Conservation (phyloP, 2,113 vertebrate genomes). For the Centropristis striata region DNA sequence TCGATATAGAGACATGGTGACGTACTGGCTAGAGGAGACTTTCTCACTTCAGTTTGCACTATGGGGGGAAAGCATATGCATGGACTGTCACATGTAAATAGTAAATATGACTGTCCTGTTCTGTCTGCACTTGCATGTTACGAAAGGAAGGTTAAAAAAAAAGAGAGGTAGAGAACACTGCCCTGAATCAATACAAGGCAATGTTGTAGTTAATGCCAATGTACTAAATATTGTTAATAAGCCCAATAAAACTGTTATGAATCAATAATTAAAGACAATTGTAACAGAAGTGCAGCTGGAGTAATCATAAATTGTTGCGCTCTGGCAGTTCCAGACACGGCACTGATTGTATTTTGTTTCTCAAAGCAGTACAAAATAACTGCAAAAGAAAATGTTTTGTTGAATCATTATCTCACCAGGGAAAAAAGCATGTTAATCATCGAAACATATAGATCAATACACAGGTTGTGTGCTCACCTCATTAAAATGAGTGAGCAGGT, state of each 20-base stretch:
- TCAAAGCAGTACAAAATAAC: not conserved
- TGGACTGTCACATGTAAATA: not conserved
- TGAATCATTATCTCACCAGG: not conserved
- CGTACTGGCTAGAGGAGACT: not conserved
- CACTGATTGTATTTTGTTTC: not conserved
- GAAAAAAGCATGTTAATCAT: constrained; percentile 6
- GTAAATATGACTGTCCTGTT: not conserved
- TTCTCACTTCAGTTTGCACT: not conserved
- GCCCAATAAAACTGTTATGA: too few species aligned
- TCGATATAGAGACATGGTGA: not conserved
- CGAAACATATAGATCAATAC: not conserved
- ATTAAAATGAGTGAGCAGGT: constrained; percentile 57
- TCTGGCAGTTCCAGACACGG: not conserved
- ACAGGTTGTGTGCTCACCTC: constrained; percentile 26
- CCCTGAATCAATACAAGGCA: too few species aligned
- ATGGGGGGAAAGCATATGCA: not conserved
- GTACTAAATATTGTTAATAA: too few species aligned
- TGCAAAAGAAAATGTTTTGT: not conserved
- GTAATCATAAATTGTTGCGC: not conserved
- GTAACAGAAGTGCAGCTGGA: too few species aligned
- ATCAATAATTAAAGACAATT: not conserved
- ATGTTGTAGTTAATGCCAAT: too few species aligned
- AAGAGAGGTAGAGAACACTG: not conserved
- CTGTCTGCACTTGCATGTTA: not conserved
- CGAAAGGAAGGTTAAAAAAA: not conserved